Percentiles rank a stretch among this genome's conserved stretches.
These are phyloP conservation scores for Apamea anceps DNA, from an alignment of 2,888 invertebrate species.

Conservation along the genomic window DNA sequence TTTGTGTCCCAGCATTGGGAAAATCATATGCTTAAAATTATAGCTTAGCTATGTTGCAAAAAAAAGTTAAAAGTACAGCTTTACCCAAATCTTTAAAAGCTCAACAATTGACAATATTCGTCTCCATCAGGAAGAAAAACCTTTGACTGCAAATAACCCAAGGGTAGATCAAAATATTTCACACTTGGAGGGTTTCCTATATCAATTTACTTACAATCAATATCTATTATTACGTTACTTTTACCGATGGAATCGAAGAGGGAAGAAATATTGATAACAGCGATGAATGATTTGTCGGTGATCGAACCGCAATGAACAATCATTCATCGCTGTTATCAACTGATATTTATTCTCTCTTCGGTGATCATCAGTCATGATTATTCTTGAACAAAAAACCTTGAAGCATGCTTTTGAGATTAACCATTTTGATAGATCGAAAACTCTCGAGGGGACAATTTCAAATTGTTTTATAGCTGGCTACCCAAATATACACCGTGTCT, in stretches of 20 bases:
- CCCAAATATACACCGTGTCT: too few species aligned
- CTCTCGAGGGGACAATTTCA: not conserved
- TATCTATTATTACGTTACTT: conserved; percentile 21
- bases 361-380: not conserved
- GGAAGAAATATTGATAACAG: not conserved
- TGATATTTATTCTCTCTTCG: too few species aligned
- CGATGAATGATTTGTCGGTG: not conserved
- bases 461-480: not conserved
- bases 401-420: not conserved
- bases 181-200: not conserved
- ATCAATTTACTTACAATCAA: conserved; percentile 3
- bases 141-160: not conserved
- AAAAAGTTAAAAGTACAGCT: too few species aligned
- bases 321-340: too few species aligned
- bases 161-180: not conserved
- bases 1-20: too few species aligned
- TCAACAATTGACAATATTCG: too few species aligned
- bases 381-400: not conserved
- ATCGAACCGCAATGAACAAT: too few species aligned
- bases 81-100: too few species aligned
- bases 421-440: not conserved
- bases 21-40: too few species aligned
- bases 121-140: too few species aligned
- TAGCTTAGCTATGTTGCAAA: too few species aligned
- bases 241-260: not conserved